Conservation (phyloP, 2,113 vertebrate species). For the Dipodomys ordii region DNA sequence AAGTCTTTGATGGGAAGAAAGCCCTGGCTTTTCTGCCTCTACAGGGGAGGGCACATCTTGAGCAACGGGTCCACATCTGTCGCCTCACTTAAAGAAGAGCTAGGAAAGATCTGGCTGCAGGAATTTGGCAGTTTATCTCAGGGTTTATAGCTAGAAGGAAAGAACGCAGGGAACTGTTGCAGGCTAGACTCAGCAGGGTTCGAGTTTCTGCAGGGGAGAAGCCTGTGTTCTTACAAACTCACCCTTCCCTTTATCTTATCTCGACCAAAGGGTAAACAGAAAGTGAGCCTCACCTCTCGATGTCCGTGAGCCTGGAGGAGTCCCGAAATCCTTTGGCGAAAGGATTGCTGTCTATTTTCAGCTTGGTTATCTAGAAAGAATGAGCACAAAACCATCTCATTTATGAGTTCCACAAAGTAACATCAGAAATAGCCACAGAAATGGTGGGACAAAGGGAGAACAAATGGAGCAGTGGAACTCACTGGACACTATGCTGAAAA, state of each 20-base stretch:
- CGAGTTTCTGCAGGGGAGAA: slow-evolving; percentile 76
- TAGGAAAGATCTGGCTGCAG: neutral
- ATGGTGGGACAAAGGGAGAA: too few relatives aligned
- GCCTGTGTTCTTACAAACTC: slow-evolving; percentile 80
- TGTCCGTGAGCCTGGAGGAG: slow-evolving; percentile 98
- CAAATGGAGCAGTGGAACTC: too few relatives aligned
- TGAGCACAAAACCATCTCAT: slow-evolving; percentile 60
- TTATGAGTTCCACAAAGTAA: slow-evolving; percentile 30
- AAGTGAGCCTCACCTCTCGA: slow-evolving; percentile 97
- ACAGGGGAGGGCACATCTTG: neutral
- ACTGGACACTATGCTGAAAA: too few relatives aligned
- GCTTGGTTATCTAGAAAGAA: slow-evolving; percentile 96
- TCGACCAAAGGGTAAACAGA: slow-evolving; percentile 85
- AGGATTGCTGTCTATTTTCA: slow-evolving; percentile 99
- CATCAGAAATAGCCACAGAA: slow-evolving; percentile 19
- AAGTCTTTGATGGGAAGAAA: slow-evolving; percentile 74
- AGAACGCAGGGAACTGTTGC: slow-evolving; percentile 20
- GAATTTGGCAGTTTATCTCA: slow-evolving; percentile 62
- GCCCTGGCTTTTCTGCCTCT: slow-evolving; percentile 59
- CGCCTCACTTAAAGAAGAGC: slow-evolving; percentile 33
- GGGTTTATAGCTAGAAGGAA: slow-evolving; percentile 70
- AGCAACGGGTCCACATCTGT: slow-evolving; percentile 53
- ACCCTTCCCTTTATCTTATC: slow-evolving; percentile 85
- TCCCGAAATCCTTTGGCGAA: slow-evolving; percentile 99
- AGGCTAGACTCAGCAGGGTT: slow-evolving; percentile 55